These are phyloP conservation scores for Pangasianodon hypophthalmus DNA, from an alignment of 2,113 vertebrate genomes.

Conservation along the genomic window DNA sequence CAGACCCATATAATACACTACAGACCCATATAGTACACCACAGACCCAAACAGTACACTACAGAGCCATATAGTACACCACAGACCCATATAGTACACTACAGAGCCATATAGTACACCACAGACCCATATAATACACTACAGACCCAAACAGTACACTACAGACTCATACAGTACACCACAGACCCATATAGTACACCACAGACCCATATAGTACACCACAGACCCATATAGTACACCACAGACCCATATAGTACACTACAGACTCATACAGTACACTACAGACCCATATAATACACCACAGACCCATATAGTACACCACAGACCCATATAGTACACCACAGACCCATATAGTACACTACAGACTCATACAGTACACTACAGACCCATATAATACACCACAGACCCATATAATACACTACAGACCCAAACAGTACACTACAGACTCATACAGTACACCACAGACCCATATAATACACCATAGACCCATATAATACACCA, in stretches of 20 bases:
- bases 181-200: too few relatives aligned
- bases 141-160: not conserved
- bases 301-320: not conserved
- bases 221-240: too few relatives aligned
- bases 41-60: not conserved
- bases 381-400: not conserved
- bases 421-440: not conserved
- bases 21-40: not conserved
- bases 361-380: not conserved
- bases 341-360: not conserved
- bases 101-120: too few relatives aligned
- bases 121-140: too few relatives aligned
- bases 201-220: too few relatives aligned
- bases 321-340: not conserved
- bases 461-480: not conserved
- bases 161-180: too few relatives aligned
- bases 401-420: not conserved
- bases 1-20: not conserved
- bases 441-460: not conserved
- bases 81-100: too few relatives aligned
- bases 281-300: not conserved
- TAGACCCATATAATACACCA: not conserved
- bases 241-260: too few relatives aligned
- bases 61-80: too few relatives aligned
- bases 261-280: not conserved